Conservation (phyloP, 2,797 vertebrate species). For the Galagoides demidoff region DNA sequence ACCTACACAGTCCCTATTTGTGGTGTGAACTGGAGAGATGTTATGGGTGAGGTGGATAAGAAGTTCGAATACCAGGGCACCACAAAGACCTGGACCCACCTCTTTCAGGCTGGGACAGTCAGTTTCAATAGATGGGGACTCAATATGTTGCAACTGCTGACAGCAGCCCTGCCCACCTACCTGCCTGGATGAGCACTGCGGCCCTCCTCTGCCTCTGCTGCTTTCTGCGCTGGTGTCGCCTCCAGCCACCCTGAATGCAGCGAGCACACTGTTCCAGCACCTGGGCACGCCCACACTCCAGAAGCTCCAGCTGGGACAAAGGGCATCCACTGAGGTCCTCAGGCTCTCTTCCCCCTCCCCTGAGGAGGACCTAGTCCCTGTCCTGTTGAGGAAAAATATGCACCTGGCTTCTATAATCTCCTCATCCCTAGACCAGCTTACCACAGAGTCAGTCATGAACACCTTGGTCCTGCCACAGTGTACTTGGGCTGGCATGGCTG, state of each 20-base stretch:
- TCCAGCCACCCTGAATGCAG: constrained; percentile 95
- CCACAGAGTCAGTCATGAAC: constrained; percentile 93
- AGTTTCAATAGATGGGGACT: not conserved
- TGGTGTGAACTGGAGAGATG: not conserved
- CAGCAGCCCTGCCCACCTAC: constrained; percentile 82
- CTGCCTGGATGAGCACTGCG: constrained; percentile 94
- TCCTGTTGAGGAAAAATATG: not conserved
- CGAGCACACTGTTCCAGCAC: constrained; percentile 90
- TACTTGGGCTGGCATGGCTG: constrained; percentile 79
- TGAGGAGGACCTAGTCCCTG: not conserved
- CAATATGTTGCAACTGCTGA: too few relatives aligned
- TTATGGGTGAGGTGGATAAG: not conserved
- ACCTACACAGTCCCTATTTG: not conserved
- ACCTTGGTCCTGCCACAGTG: constrained; percentile 96
- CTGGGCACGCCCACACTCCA: constrained; percentile 90
- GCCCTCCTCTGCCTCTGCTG: constrained; percentile 83
- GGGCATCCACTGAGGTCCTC: not conserved
- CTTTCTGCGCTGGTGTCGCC: constrained; percentile 86
- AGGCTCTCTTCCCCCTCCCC: not conserved
- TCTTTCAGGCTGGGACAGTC: not conserved
- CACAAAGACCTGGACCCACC: accelerated
- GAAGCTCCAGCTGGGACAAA: constrained; percentile 90
- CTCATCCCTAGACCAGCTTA: constrained; percentile 81
- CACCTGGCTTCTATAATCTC: not conserved
- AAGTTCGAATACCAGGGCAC: not conserved